These are phyloP conservation scores for Andrena trimmerana DNA, from an alignment of 2,888 invertebrate genomes.

Conservation along the genomic window DNA sequence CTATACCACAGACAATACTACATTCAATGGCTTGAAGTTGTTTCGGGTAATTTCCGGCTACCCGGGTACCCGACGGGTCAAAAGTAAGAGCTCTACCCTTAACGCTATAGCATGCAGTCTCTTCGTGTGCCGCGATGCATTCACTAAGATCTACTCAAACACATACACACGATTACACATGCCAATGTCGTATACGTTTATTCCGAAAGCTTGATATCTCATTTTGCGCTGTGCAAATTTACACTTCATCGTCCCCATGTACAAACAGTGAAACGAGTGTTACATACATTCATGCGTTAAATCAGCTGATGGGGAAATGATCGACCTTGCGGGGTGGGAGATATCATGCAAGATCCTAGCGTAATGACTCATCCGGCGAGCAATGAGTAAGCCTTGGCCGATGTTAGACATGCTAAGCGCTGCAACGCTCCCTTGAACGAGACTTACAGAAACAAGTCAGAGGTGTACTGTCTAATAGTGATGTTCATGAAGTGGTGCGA, in stretches of 20 bases:
- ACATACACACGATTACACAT: not conserved
- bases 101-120: constrained; percentile 28
- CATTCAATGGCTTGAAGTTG: too few species aligned
- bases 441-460: constrained; percentile 42
- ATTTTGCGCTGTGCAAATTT: constrained; percentile 4
- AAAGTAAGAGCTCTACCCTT: too few species aligned
- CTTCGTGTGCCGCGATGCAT: not conserved
- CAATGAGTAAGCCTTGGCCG: constrained; percentile 18
- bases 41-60: too few species aligned
- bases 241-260: not conserved
- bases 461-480: constrained; percentile 45
- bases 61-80: too few species aligned
- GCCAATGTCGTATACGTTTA: not conserved
- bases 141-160: not conserved
- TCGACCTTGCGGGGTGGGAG: not conserved
- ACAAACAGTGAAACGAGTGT: constrained; percentile 1
- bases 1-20: too few species aligned
- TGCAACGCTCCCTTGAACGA: not conserved
- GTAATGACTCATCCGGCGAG: constrained; percentile 12
- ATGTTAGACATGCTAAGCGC: constrained; percentile 9
- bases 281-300: constrained; percentile 14
- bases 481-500: constrained; percentile 22
- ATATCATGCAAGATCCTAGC: constrained; percentile 18
- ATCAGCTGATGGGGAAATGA: not conserved
- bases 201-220: constrained; percentile 13